Percentiles rank a stretch among this genome's conserved stretches.
These are phyloP conservation scores for Halyomorpha halys DNA, from an alignment of 1,140 invertebrate species.

Conservation along the genomic window DNA sequence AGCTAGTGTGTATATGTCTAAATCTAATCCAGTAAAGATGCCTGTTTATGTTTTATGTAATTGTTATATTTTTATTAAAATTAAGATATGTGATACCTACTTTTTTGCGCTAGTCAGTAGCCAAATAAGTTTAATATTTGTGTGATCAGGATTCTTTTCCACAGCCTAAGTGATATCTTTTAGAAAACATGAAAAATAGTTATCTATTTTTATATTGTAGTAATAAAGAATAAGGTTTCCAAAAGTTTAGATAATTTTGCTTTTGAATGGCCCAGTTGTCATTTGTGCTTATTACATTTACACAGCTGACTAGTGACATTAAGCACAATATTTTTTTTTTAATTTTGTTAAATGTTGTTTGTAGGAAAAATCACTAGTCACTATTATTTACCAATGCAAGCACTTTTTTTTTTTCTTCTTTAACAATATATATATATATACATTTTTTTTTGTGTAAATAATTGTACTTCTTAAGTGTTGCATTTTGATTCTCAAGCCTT, in stretches of 20 bases:
- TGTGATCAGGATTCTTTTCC: slow-evolving; percentile 10
- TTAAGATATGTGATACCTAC: slow-evolving; percentile 5
- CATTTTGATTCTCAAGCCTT: slow-evolving; percentile 21
- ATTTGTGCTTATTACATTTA: too few species aligned
- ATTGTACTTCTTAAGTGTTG: slow-evolving; percentile 11
- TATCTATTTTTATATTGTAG: slow-evolving; percentile 12
- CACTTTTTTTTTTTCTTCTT: neutral
- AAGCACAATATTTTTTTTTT: slow-evolving; percentile 8
- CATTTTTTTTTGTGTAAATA: too few species aligned
- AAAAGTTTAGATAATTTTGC: too few species aligned
- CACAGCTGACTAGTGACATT: slow-evolving; percentile 11
- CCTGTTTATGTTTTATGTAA: too few species aligned
- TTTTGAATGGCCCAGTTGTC: too few species aligned
- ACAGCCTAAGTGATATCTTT: slow-evolving; percentile 3
- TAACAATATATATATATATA: too few species aligned
- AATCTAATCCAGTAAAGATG: too few species aligned
- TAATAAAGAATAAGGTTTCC: neutral
- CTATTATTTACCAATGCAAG: neutral
- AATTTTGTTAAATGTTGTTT: neutral
- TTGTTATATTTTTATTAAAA: too few species aligned
- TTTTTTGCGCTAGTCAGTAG: slow-evolving; percentile 18
- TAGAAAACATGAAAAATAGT: neutral
- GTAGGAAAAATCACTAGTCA: neutral
- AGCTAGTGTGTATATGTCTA: too few species aligned
- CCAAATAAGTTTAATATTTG: slow-evolving; percentile 13